A percentile compares a stretch with the other conserved stretches of the same genome.
Evolutionary conservation across 2,113 vertebrate species (phyloP).

Genomic region (Pavo muticus): DNA sequence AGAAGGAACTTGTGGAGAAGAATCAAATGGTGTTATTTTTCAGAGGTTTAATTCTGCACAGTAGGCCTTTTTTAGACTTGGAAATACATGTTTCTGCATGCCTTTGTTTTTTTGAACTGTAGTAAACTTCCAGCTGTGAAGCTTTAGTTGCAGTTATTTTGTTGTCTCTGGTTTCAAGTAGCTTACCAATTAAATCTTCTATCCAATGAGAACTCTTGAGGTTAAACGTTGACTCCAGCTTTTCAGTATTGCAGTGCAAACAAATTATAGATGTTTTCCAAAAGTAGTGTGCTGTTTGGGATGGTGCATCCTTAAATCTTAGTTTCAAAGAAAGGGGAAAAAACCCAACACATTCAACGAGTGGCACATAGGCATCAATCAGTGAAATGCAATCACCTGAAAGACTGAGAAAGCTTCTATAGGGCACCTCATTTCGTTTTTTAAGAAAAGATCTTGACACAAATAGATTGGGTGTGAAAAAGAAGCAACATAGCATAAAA

Average conservation of each 20-base stretch:
- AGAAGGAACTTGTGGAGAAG: background rate
- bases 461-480: background rate
- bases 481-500: background rate
- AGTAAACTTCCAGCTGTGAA: background rate
- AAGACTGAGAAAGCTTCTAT: background rate
- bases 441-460: background rate
- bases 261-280: background rate
- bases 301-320: background rate
- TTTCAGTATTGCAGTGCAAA: background rate
- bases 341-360: background rate
- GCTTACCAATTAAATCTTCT: background rate
- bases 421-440: background rate
- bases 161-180: background rate
- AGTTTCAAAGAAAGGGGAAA: background rate
- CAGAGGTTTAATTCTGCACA: background rate
- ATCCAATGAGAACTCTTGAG: background rate
- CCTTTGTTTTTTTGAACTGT: background rate
- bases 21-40: background rate
- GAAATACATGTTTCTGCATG: background rate
- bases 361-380: background rate
- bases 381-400: background rate
- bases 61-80: background rate
- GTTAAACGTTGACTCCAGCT: background rate
- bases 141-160: background rate
- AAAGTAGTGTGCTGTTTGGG: background rate